Percentiles rank a stretch among this genome's conserved stretches.
Evolutionary conservation across 2,888 invertebrate species (phyloP).

Genomic region (Oscheius sp.): DNA sequence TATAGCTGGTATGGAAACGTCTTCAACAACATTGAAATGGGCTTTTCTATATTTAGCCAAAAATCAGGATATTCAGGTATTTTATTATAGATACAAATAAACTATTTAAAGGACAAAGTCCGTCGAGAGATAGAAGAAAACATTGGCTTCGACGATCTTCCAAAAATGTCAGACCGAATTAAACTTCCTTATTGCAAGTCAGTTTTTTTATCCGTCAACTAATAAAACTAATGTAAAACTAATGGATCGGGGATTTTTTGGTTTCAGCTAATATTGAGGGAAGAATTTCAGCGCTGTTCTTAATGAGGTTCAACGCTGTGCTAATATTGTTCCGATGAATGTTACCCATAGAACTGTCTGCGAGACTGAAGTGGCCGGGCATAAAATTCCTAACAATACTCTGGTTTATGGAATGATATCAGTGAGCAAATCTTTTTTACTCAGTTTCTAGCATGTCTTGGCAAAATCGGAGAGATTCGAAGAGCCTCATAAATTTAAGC

Average conservation of each 20-base stretch:
- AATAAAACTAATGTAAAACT: not conserved
- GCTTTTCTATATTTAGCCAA: constrained; percentile 44
- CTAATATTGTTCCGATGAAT: constrained; percentile 45
- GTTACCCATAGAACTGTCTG: constrained; percentile 26
- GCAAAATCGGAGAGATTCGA: constrained; percentile 40
- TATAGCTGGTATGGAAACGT: constrained; percentile 60
- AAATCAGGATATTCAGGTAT: constrained; percentile 47
- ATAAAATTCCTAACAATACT: constrained; percentile 33
- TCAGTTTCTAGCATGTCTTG: constrained; percentile 41
- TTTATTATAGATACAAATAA: too few species aligned
- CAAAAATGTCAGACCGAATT: constrained; percentile 41
- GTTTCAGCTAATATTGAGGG: not conserved
- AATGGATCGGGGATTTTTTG: too few species aligned
- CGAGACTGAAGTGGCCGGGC: constrained; percentile 24
- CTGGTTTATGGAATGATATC: constrained; percentile 29
- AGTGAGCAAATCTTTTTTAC: not conserved
- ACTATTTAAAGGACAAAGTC: too few species aligned
- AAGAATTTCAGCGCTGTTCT: constrained; percentile 33
- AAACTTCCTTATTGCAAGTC: constrained; percentile 41
- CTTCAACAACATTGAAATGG: constrained; percentile 52
- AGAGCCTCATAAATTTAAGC: constrained; percentile 41
- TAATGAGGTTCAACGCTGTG: constrained; percentile 38
- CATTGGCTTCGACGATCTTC: constrained; percentile 37
- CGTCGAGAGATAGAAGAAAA: constrained; percentile 38
- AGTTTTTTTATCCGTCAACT: not conserved